Evolutionary conservation across 2,797 vertebrate species (phyloP).

Genomic region (Tragopan temminckii): DNA sequence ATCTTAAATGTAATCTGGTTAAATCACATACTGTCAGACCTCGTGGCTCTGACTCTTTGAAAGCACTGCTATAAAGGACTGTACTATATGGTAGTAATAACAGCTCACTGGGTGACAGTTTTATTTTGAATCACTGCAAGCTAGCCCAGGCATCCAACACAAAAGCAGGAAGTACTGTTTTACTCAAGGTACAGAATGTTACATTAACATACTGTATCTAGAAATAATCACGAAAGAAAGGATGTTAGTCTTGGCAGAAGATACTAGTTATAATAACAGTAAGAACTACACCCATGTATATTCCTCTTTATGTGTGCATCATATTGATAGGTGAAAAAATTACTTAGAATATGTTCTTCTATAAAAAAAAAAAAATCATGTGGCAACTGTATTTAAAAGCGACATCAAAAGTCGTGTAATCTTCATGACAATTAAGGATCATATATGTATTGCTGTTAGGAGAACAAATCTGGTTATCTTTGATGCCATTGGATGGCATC

Average conservation of each 20-base stretch:
- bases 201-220: background rate
- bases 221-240: slow-evolving; percentile 1
- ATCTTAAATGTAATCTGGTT: background rate
- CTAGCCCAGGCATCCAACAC: background rate
- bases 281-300: background rate
- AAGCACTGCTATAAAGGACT: background rate
- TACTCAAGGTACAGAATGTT: background rate
- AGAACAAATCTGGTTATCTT: too few species aligned
- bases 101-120: background rate
- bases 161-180: background rate
- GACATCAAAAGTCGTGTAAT: background rate
- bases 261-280: background rate
- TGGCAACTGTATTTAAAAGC: background rate
- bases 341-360: background rate
- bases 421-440: too few species aligned
- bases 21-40: background rate
- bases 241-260: slow-evolving; percentile 9
- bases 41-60: background rate
- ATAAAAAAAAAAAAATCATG: background rate
- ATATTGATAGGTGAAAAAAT: background rate
- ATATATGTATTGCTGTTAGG: too few species aligned
- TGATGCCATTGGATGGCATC: too few species aligned
- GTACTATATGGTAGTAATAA: background rate
- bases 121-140: background rate
- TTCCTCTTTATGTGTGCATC: background rate